Evolutionary conservation across 1,140 invertebrate genomes (phyloP).

Genomic region (Calliphora vicina): DNA sequence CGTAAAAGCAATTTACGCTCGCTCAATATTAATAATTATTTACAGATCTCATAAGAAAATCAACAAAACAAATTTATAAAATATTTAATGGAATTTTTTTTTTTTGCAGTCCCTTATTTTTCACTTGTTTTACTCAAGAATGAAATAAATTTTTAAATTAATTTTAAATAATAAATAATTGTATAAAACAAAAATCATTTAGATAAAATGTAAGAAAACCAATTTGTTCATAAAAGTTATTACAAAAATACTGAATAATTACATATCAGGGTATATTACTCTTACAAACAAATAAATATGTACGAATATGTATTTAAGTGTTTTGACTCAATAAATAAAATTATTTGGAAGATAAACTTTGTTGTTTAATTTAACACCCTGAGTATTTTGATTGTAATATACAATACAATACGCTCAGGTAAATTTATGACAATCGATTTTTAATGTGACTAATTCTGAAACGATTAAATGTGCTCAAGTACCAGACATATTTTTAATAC

Average conservation of each 20-base stretch:
- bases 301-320: not conserved
- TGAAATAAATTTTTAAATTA: not conserved
- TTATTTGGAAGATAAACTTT: too few relatives aligned
- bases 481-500: not conserved
- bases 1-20: not conserved
- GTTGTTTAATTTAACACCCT: too few relatives aligned
- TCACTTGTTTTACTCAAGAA: not conserved
- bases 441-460: constrained; percentile 35
- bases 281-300: not conserved
- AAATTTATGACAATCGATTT: constrained; percentile 38
- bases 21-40: not conserved
- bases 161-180: not conserved
- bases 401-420: not conserved
- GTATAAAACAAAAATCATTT: too few relatives aligned
- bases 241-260: too few relatives aligned
- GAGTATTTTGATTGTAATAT: too few relatives aligned
- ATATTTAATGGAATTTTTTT: not conserved
- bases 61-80: not conserved
- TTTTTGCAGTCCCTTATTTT: not conserved
- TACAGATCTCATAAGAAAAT: too few relatives aligned
- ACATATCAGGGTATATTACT: too few relatives aligned
- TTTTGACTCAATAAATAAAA: too few relatives aligned
- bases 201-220: too few relatives aligned
- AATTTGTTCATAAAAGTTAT: too few relatives aligned
- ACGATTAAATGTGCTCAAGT: constrained; percentile 15